phyloP scores from a whole-genome alignment of 2,888 invertebrate genomes.

The Amorpha juglandis region DNA sequence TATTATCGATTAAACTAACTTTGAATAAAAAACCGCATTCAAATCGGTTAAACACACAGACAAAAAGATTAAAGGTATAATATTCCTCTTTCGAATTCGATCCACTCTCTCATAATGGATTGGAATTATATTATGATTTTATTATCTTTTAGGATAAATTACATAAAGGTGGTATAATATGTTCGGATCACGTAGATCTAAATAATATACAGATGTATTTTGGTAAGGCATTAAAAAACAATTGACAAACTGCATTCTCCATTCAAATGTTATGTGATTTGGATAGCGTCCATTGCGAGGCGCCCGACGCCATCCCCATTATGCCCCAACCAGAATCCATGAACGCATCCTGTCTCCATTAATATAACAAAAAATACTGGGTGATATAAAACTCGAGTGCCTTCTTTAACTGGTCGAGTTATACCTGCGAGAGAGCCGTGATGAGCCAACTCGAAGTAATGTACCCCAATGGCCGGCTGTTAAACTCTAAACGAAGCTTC shows the following conservation, averaged over 20 bases:
- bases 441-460: constrained; percentile 73
- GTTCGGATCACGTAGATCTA: constrained; percentile 8
- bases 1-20: no score
- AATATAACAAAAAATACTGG: constrained; percentile 41
- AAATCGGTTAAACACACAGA: no score
- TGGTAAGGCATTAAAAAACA: constrained; percentile 65
- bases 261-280: constrained; percentile 78
- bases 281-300: constrained; percentile 69
- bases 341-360: constrained; percentile 48
- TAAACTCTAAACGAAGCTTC: constrained; percentile 67
- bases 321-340: constrained; percentile 51
- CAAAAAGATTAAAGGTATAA: no score
- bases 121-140: no score
- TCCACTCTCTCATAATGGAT: no score
- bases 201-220: constrained; percentile 32
- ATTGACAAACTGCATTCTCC: constrained; percentile 64
- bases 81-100: no score
- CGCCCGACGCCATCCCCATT: constrained; percentile 60
- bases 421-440: constrained; percentile 65
- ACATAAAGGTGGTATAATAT: not conserved
- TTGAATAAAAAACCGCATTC: no score
- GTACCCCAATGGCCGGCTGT: constrained; percentile 70
- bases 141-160: constrained; percentile 1
- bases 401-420: constrained; percentile 57
- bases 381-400: constrained; percentile 42